phyloP scores from a whole-genome alignment of 2,888 invertebrate genomes.

The Ypsolopha scabrella region DNA sequence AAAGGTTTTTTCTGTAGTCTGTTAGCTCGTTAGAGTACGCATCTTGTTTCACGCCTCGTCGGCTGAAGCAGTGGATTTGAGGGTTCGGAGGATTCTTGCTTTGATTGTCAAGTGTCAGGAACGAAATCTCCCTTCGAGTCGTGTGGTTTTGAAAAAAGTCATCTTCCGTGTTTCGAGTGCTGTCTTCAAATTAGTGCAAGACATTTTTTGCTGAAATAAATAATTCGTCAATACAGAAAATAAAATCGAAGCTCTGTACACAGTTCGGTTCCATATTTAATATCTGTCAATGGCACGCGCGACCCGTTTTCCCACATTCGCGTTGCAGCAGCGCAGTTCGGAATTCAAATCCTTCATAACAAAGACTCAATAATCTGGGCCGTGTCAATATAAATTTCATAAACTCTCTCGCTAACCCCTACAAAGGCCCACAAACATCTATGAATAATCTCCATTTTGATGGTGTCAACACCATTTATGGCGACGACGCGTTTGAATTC shows the following conservation, averaged over 20 bases:
- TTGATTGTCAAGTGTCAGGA: slow-evolving; percentile 38
- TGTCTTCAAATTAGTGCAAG: slow-evolving; percentile 43
- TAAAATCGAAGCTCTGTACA: not conserved
- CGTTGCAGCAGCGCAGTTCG: slow-evolving; percentile 19
- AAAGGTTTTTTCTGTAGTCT: not conserved
- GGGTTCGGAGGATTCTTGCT: slow-evolving; percentile 27
- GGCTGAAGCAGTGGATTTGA: slow-evolving; percentile 23
- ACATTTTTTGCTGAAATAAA: slow-evolving; percentile 12
- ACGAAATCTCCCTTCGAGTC: slow-evolving; percentile 30
- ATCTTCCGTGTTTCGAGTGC: slow-evolving; percentile 23
- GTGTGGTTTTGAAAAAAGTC: not conserved
- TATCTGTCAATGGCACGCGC: slow-evolving; percentile 55
- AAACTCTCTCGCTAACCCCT: slow-evolving; percentile 51
- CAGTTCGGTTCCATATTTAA: slow-evolving; percentile 24
- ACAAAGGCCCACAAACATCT: slow-evolving; percentile 59
- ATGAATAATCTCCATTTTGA: slow-evolving; percentile 65
- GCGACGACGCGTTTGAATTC: slow-evolving; percentile 35
- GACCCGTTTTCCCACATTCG: slow-evolving; percentile 39
- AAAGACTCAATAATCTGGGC: slow-evolving; percentile 58
- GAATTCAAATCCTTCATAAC: slow-evolving; percentile 58
- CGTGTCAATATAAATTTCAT: slow-evolving; percentile 65
- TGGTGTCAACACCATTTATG: slow-evolving; percentile 58
- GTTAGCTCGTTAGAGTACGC: slow-evolving; percentile 46
- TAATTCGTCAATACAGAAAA: not conserved
- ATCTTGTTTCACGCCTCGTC: slow-evolving; percentile 42